phyloP scores from a whole-genome alignment of 2,888 invertebrate species.

The Epistrophella euchroma region DNA sequence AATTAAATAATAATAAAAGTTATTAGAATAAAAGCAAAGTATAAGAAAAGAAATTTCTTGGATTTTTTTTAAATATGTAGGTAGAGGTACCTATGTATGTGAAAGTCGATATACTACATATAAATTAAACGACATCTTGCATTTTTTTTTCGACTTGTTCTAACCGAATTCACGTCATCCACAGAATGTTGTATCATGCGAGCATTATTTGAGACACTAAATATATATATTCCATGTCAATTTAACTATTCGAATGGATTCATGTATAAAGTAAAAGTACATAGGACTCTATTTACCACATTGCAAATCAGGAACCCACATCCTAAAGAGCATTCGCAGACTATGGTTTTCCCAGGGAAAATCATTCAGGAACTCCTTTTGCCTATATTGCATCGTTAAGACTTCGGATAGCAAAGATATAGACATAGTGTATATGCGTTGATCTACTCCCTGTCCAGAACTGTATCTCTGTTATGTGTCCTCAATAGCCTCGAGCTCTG shows the following conservation, averaged over 20 bases:
- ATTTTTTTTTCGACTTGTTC: conserved; percentile 14
- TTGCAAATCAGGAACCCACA: conserved; percentile 55
- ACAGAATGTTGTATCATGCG: conserved; percentile 8
- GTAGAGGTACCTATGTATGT: too few species aligned
- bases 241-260: background rate
- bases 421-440: conserved; percentile 38
- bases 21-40: too few species aligned
- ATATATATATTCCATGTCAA: conserved; percentile 20
- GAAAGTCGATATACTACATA: too few species aligned
- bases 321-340: conserved; percentile 31
- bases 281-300: conserved; percentile 51
- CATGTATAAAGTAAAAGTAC: conserved; percentile 14
- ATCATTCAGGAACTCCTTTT: conserved; percentile 55
- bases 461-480: conserved; percentile 45
- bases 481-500: conserved; percentile 52
- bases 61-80: too few species aligned
- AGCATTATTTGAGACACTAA: conserved; percentile 17
- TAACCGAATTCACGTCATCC: conserved; percentile 23
- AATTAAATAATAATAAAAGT: too few species aligned
- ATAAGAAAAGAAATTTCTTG: too few species aligned
- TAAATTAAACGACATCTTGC: conserved; percentile 29
- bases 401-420: background rate
- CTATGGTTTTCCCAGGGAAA: conserved; percentile 32
- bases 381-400: conserved; percentile 56
- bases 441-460: conserved; percentile 54